Evolutionary conservation across 2,797 vertebrate genomes (phyloP).

Genomic region (Anguilla anguilla): DNA sequence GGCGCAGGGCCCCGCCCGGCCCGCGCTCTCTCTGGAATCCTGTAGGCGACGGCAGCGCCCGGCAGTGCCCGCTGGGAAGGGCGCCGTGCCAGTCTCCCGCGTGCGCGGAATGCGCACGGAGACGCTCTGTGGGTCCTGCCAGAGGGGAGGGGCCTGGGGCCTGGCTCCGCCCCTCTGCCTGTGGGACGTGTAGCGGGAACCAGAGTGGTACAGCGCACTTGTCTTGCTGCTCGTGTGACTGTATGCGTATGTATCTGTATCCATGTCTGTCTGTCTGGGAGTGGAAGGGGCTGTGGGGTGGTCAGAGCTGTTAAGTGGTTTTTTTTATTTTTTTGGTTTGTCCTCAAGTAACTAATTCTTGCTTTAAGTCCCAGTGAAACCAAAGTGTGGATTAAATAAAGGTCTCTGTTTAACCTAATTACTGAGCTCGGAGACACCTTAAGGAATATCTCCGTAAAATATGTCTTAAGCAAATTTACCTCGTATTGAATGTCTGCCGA

Average conservation of each 20-base stretch:
- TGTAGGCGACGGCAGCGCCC: conserved; percentile 26
- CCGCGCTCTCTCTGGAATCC: conserved; percentile 16
- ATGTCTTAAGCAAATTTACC: background rate
- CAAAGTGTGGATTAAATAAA: background rate
- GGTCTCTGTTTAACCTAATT: background rate
- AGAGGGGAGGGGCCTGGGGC: background rate
- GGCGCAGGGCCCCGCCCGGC: background rate
- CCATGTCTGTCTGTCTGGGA: no score
- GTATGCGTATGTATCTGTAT: no score
- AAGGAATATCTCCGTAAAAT: background rate
- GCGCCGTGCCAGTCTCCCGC: conserved; percentile 17
- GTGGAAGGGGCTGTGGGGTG: no score
- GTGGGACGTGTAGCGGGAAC: no score
- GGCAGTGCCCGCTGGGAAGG: conserved; percentile 17
- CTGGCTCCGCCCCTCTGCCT: no score
- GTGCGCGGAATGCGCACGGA: background rate
- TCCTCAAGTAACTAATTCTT: background rate
- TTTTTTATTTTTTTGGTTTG: background rate
- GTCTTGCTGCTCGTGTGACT: no score
- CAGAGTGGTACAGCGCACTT: no score
- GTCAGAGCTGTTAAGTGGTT: background rate
- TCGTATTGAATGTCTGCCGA: background rate
- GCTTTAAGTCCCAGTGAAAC: background rate
- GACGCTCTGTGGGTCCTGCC: no score
- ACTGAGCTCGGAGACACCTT: background rate